Base-by-base conservation (phyloP, 2,113 vertebrate genomes). In the Rutilus rutilus region DNA sequence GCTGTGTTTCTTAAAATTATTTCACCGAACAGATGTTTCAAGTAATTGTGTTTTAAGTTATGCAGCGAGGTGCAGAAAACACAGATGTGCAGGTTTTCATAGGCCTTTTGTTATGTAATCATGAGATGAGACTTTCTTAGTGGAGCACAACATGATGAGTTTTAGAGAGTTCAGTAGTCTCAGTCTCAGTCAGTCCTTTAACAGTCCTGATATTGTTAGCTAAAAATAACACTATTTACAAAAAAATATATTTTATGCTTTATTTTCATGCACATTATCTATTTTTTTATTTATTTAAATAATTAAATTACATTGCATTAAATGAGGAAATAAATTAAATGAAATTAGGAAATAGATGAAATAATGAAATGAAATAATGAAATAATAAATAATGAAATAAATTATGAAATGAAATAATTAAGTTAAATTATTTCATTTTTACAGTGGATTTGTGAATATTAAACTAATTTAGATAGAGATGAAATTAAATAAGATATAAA, bases 21-120 rank as follows among this genome's bases (percentile, higher is more conserved):
- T 60, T 62, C 54, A 79, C 11, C 2, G 42, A 17, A 42, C 54
- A 62, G 77, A 79, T 79, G 57, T 79, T 79, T 9, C 54, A 36
- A 21, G 50, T 78, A 57, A 57, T 57, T 57, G 30, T 78, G 75
- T 39, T 78, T 60, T 42, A 79, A 25, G 54, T 62, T 42, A 25
- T 62, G 36, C 54, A 57, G 77, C 0, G 54, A 79, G 33, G 54
- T 62, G 77, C 21, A 42, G 23, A 25, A 25, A 60, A 60, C 12
- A 17, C 54, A 62, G 27, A 78, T n/a, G n/a, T n/a, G n/a, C n/a
- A n/a, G n/a, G n/a, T 36, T 36, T 52, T 78, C 76, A n/a, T 4
- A n/a, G 76, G 69, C 36, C 12, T 71, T 33, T 21, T 39, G 33
- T 39, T 64, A 25, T 62, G 10, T n/a, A 62, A 62, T 62, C 23